These are phyloP conservation scores for Catocala nupta DNA, from an alignment of 2,888 invertebrate genomes.

Conservation along the genomic window DNA sequence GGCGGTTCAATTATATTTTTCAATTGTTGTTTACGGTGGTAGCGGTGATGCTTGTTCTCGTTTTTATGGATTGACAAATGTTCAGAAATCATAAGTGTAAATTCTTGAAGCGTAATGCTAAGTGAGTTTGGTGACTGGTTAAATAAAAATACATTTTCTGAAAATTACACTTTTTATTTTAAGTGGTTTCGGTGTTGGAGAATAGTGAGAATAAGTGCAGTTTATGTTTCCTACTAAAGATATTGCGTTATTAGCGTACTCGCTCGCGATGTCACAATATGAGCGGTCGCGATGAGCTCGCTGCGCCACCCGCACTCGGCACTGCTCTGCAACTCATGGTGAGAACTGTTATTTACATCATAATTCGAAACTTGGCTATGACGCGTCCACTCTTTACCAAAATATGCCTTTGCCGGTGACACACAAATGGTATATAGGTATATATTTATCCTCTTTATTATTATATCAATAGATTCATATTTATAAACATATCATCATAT, in stretches of 20 bases:
- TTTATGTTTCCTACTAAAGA: slow-evolving; percentile 49
- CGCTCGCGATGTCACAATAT: slow-evolving; percentile 78
- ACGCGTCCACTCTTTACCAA: not conserved
- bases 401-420: not conserved
- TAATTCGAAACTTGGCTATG: not conserved
- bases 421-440: not conserved
- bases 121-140: slow-evolving; percentile 40
- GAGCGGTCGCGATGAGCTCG: slow-evolving; percentile 79
- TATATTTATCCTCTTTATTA: not conserved
- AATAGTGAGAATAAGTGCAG: slow-evolving; percentile 46
- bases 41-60: slow-evolving; percentile 20
- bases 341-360: slow-evolving; percentile 35
- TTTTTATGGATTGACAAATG: slow-evolving; percentile 9
- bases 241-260: slow-evolving; percentile 47
- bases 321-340: slow-evolving; percentile 83
- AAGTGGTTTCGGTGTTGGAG: slow-evolving; percentile 42
- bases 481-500: too few species aligned
- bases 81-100: slow-evolving; percentile 16
- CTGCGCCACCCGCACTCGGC: slow-evolving; percentile 61
- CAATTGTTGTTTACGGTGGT: slow-evolving; percentile 63
- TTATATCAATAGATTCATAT: too few species aligned
- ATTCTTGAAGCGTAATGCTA: slow-evolving; percentile 30
- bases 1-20: slow-evolving; percentile 66
- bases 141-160: slow-evolving; percentile 33
- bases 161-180: slow-evolving; percentile 33